phyloP scores from a whole-genome alignment of 1,140 invertebrate species.

The Panagrolaimus sp. region DNA sequence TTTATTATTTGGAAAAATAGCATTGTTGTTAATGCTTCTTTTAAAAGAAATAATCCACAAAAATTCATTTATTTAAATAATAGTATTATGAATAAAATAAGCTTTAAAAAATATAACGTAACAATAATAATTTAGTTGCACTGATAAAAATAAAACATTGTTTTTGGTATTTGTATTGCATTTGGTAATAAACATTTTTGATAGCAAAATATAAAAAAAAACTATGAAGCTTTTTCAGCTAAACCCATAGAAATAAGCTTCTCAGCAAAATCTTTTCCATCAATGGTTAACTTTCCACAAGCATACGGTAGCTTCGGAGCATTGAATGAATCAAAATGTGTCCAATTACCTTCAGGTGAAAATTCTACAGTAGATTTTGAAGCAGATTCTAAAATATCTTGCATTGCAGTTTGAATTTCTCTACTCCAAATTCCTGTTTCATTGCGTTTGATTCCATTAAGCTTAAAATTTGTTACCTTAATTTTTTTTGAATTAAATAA shows the following conservation, averaged over 20 bases:
- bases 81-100: too few relatives aligned
- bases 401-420: slow-evolving; percentile 18
- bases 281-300: slow-evolving; percentile 18
- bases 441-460: slow-evolving; percentile 15
- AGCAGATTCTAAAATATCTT: slow-evolving; percentile 7
- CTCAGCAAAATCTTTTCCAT: slow-evolving; percentile 21
- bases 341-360: slow-evolving; percentile 5
- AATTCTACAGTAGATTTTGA: slow-evolving; percentile 18
- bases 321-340: background rate
- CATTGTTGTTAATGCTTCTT: too few relatives aligned
- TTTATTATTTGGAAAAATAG: too few relatives aligned
- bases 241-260: slow-evolving; percentile 21
- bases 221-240: slow-evolving; percentile 1
- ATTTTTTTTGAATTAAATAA: slow-evolving; percentile 5
- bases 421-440: slow-evolving; percentile 1
- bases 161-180: too few relatives aligned
- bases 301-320: slow-evolving; percentile 14
- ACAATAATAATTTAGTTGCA: too few relatives aligned
- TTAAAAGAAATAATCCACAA: too few relatives aligned
- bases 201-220: too few relatives aligned
- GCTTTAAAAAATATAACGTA: too few relatives aligned
- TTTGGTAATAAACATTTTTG: too few relatives aligned
- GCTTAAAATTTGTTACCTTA: slow-evolving; percentile 5
- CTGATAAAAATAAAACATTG: too few relatives aligned
- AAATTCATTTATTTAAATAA: too few relatives aligned